phyloP scores from a whole-genome alignment of 2,888 invertebrate species.

The Amiota communis region DNA sequence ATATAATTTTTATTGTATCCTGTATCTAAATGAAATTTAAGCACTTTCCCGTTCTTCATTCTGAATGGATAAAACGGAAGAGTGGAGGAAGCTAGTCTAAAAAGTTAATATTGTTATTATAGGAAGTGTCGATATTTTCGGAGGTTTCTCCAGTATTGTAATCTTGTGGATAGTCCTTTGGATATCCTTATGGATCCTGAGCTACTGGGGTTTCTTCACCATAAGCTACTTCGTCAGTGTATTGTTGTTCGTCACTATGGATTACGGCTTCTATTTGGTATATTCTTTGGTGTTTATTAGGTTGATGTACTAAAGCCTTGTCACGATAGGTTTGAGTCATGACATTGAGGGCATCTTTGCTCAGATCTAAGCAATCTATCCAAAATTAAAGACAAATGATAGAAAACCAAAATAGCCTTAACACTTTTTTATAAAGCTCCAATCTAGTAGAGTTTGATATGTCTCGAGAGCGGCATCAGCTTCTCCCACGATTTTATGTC shows the following conservation, averaged over 20 bases:
- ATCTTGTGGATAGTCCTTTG: background rate
- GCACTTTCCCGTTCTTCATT: conserved; percentile 3
- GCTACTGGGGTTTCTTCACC: background rate
- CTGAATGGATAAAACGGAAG: conserved; percentile 5
- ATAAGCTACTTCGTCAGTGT: too few species aligned
- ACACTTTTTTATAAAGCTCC: too few species aligned
- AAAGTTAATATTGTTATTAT: conserved; percentile 6
- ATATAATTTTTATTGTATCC: conserved; percentile 7
- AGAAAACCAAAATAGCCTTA: too few species aligned
- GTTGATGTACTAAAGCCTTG: background rate
- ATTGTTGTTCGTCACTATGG: too few species aligned
- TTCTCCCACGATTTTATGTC: too few species aligned
- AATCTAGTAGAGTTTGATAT: too few species aligned
- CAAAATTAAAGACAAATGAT: too few species aligned
- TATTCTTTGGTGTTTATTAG: background rate
- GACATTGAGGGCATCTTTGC: conserved; percentile 23
- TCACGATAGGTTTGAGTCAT: background rate
- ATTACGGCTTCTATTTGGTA: background rate
- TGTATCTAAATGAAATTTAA: background rate
- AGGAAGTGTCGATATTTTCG: background rate
- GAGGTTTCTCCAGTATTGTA: background rate
- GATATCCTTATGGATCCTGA: background rate
- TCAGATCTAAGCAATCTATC: conserved; percentile 19
- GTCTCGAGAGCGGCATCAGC: too few species aligned
- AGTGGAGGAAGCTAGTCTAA: background rate